Evolutionary conservation across 2,113 vertebrate genomes (phyloP).

Genomic region (Balaenoptera acutorostrata): DNA sequence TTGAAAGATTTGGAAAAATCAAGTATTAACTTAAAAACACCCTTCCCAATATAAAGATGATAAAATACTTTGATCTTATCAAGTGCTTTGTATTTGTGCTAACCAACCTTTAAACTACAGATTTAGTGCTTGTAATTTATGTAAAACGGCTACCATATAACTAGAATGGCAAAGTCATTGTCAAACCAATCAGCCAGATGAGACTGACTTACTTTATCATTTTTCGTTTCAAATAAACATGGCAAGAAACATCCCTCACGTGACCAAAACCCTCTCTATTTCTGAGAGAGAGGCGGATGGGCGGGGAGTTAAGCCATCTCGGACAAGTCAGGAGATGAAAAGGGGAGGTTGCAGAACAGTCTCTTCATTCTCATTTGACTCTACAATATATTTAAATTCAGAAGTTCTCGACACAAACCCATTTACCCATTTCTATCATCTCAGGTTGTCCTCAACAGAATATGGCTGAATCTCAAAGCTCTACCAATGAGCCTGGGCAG

Average conservation of each 20-base stretch:
- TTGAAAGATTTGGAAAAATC: background rate
- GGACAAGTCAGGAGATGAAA: background rate
- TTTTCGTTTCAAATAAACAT: background rate
- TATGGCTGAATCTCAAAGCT: background rate
- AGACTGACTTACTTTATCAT: background rate
- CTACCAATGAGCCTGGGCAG: background rate
- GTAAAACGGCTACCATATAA: background rate
- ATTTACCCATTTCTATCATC: background rate
- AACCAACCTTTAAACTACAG: background rate
- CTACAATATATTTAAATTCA: background rate
- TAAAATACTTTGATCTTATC: background rate
- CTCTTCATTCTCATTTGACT: background rate
- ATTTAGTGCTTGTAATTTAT: background rate
- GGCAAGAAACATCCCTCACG: background rate
- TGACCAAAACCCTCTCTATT: background rate
- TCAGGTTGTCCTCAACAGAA: background rate
- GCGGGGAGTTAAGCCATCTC: background rate
- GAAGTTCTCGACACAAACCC: background rate
- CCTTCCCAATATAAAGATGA: background rate
- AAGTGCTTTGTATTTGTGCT: background rate
- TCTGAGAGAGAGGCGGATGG: background rate
- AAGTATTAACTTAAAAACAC: background rate
- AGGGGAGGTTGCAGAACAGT: fast-evolving
- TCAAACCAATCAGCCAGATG: background rate
- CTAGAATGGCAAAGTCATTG: background rate